Base-by-base conservation (phyloP, 2,888 invertebrate genomes). In the Brenthis hecate region DNA sequence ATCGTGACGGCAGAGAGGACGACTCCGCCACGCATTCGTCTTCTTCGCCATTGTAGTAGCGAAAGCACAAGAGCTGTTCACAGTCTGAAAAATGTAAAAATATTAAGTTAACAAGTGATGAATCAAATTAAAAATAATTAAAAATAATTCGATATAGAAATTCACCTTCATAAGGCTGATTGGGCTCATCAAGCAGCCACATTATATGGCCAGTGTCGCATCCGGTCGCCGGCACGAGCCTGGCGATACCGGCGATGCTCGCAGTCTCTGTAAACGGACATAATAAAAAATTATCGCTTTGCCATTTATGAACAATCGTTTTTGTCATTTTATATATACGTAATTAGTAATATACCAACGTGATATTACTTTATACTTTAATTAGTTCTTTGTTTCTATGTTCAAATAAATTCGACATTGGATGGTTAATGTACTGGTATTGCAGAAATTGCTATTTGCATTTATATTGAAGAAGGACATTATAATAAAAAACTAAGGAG, bases 101-200 rank as follows among this genome's bases (percentile, higher is more conserved):
- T 61, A 1, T 56, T 50, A 23, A 13, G 13, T 47, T 64, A 19
- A 72, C 3, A 19, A 61, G 2, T 43, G 36, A 43, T 8, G 8
- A 43, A 11, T 11, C 8, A 8, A 43, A 43, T 11, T 11, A 43
- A 43, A 43, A 43, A 43, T 43, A 43, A 43, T 43, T 8, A 43
- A 16, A 43, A 16, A 48, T 54, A 56, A 60, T 19, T 32, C 36
- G 13, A 23, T 58, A 54, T 51, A 62, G 36, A 13, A 53, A 58
- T 51, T 68, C 87, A 94, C 94, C 94, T 93, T 94, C 94, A 88
- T 94, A 94, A 81, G 93, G 93, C 83, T 93, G 92, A 85, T 93
- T 92, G 81, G 94, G 95, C 88, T 94, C 94, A 88, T 95, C 95
- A 84, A 95, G 92, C 83, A 95, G 94, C 95, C 95, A 95, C 95